Evolutionary conservation across 2,888 invertebrate species (phyloP), one percentile per base, ranked within the genome.

Genomic region (Patella pellucida): DNA sequence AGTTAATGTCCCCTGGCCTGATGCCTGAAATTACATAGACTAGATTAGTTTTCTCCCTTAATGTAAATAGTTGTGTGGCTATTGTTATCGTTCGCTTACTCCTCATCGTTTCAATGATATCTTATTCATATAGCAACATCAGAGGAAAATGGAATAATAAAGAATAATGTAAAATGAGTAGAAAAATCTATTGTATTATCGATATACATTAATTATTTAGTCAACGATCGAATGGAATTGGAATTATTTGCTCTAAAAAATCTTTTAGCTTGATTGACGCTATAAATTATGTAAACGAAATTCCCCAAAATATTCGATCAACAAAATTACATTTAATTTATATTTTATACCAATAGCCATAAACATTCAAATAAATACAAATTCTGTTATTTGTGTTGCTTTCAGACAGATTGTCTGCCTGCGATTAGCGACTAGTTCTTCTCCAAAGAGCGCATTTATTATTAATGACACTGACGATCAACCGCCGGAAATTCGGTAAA

Each of bases 401-500:
- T 62, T 62, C 23, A 62, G 62, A 62, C 19, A 62, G 19, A 62
- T 62, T 23, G 62, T 62, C 62, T 62, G 62, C 62, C 23, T 23
- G 23, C 62, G 62, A 62, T 62, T 62, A 62, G 62, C 62, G 62
- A 62, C 62, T 62, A 19, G 62, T 19, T 62, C 62, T 62, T 62
- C 23, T 62, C 62, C 19, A 62, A 62, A 62, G 62, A 23, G 62
- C 62, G 19, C 62, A 62, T 62, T 62, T 62, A 62, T 62, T 62
- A 62, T 62, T 62, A 62, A 62, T 62, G 62, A 62, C 62, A 62
- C 23, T 62, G 62, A 62, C 62, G 62, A 62, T 62, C 62, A 62
- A 62, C 62, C 62, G 62, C 62, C 62, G 62, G 62, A 62, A 62
- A 62, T 62, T 62, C 62, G 62, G 62, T 62, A 62, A 62, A 62